Percentiles rank a stretch among this genome's conserved stretches.
Evolutionary conservation across 2,888 invertebrate genomes (phyloP).

Genomic region (Drosophila anomelani): DNA sequence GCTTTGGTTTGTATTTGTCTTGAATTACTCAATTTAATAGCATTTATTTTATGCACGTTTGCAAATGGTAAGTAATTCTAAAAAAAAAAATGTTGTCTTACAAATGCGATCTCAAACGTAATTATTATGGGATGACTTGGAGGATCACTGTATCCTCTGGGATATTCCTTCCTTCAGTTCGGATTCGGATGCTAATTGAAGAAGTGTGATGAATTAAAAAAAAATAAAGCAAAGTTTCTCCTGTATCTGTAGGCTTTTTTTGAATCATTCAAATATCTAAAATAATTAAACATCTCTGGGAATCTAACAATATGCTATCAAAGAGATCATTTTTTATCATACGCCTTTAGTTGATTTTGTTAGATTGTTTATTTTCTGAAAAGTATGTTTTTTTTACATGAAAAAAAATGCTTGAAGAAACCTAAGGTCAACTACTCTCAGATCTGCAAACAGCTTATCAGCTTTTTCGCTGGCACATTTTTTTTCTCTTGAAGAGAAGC

Average conservation of each 20-base stretch:
- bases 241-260: background rate
- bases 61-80: background rate
- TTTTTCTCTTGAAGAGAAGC: too few relatives aligned
- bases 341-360: background rate
- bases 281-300: background rate
- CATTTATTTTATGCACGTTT: background rate
- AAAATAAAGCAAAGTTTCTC: background rate
- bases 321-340: slow-evolving; percentile 10
- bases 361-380: background rate
- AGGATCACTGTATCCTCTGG: slow-evolving; percentile 2
- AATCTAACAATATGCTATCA: background rate
- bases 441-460: too few relatives aligned
- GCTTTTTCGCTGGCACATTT: too few relatives aligned
- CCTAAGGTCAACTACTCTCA: too few relatives aligned
- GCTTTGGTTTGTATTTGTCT: background rate
- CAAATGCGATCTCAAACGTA: background rate
- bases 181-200: background rate
- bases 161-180: background rate
- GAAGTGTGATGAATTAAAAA: background rate
- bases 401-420: too few relatives aligned
- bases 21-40: background rate
- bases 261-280: background rate
- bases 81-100: background rate
- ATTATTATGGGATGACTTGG: background rate
- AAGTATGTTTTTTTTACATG: too few relatives aligned